Percentiles rank a stretch among this genome's conserved stretches.
phyloP scores from a whole-genome alignment of 2,113 vertebrate species.

The Hydropotes inermis region DNA sequence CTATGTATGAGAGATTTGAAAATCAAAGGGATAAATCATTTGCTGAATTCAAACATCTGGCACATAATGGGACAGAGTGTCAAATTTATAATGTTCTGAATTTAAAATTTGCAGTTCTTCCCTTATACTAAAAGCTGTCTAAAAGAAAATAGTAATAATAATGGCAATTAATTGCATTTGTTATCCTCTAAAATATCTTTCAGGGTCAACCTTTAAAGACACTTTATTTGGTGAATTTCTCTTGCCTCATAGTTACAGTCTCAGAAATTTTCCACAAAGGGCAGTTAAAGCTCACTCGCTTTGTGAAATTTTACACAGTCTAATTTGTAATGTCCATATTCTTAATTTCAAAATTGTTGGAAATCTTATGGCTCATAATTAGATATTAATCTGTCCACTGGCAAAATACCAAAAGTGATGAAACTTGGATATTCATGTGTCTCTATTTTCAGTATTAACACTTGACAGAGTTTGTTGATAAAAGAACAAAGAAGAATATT shows the following conservation, averaged over 20 bases:
- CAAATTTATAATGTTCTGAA: neutral
- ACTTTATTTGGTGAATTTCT: neutral
- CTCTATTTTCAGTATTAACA: neutral
- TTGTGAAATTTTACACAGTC: neutral
- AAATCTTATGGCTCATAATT: neutral
- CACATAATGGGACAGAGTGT: neutral
- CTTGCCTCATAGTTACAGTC: neutral
- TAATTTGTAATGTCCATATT: neutral
- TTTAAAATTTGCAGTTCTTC: neutral
- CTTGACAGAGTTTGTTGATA: neutral
- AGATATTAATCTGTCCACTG: neutral
- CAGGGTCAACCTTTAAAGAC: neutral
- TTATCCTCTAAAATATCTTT: neutral
- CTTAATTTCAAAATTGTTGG: constrained; percentile 1
- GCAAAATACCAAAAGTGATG: neutral
- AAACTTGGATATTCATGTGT: neutral
- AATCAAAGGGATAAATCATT: neutral
- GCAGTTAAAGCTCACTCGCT: neutral
- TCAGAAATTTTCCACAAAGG: neutral
- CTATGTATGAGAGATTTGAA: neutral
- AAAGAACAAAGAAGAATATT: neutral
- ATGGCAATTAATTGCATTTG: neutral
- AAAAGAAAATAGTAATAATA: neutral
- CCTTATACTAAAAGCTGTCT: neutral
- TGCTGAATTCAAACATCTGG: neutral